Percentiles rank a stretch among this genome's conserved stretches.
Evolutionary conservation across 2,888 invertebrate species (phyloP).

Genomic region (Coleophora flavipennella): DNA sequence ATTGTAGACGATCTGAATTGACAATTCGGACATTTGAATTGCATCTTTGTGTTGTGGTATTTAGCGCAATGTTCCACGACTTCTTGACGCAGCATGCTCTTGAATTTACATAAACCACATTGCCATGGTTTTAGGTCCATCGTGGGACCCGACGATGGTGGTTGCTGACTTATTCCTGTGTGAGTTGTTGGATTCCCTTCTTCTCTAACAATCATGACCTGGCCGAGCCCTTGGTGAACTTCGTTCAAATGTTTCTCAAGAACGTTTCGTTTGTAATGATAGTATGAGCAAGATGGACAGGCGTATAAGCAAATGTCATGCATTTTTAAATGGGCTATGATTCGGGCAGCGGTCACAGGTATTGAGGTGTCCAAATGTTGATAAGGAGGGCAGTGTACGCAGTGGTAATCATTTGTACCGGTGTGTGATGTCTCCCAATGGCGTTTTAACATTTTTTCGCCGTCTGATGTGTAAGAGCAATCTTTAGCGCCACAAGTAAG

Average conservation of each 20-base stretch:
- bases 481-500: conserved; percentile 80
- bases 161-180: conserved; percentile 18
- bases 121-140: conserved; percentile 78
- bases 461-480: conserved; percentile 80
- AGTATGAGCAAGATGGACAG: conserved; percentile 78
- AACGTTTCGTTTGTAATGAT: conserved; percentile 74
- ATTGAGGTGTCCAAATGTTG: conserved; percentile 57
- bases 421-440: conserved; percentile 82
- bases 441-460: conserved; percentile 79
- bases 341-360: conserved; percentile 71
- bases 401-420: conserved; percentile 72
- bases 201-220: conserved; percentile 49
- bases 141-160: conserved; percentile 29
- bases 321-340: conserved; percentile 81
- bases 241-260: conserved; percentile 79
- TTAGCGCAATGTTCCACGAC: conserved; percentile 73
- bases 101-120: conserved; percentile 78
- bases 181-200: conserved; percentile 28
- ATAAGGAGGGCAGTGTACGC: conserved; percentile 80
- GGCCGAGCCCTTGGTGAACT: conserved; percentile 64
- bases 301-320: conserved; percentile 82
- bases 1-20: conserved; percentile 66
- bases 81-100: conserved; percentile 72
- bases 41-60: conserved; percentile 76
- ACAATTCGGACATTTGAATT: conserved; percentile 82